phyloP scores from a whole-genome alignment of 2,113 vertebrate species.

The Sebastes schlegelii region DNA sequence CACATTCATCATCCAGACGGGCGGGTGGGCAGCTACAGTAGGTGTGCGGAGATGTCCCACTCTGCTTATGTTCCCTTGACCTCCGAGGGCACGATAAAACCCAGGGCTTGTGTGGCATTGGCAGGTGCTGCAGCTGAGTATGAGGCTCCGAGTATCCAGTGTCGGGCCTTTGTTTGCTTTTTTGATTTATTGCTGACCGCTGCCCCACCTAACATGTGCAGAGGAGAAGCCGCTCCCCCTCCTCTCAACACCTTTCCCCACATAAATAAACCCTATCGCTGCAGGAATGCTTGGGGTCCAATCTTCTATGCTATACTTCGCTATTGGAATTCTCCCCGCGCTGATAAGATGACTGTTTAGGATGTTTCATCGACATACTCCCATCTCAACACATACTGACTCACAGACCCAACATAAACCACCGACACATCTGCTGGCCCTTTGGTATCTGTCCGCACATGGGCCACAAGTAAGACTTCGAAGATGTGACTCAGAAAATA shows the following conservation, averaged over 20 bases:
- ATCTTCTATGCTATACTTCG: constrained; percentile 32
- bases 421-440: constrained; percentile 64
- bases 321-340: constrained; percentile 66
- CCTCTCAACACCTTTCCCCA: constrained; percentile 79
- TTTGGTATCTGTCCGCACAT: constrained; percentile 33
- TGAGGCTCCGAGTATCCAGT: constrained; percentile 71
- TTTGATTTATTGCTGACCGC: constrained; percentile 80
- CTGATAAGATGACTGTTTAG: constrained; percentile 71
- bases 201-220: constrained; percentile 77
- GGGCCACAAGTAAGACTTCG: constrained; percentile 54
- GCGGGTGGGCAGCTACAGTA: constrained; percentile 8
- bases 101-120: constrained; percentile 72
- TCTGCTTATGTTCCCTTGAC: constrained; percentile 58
- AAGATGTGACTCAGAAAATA: constrained; percentile 51
- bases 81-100: constrained; percentile 51
- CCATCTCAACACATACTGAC: constrained; percentile 65
- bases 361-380: constrained; percentile 66
- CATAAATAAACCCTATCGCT: constrained; percentile 81
- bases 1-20: constrained; percentile 35
- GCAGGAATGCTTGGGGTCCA: constrained; percentile 73
- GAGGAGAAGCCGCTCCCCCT: constrained; percentile 56
- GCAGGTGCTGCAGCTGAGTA: constrained; percentile 79
- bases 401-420: constrained; percentile 49
- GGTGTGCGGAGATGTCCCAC: constrained; percentile 18
- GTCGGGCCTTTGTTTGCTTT: constrained; percentile 81